Evolutionary conservation across 1,140 invertebrate species (phyloP).

Genomic region (Drosophila busckii): DNA sequence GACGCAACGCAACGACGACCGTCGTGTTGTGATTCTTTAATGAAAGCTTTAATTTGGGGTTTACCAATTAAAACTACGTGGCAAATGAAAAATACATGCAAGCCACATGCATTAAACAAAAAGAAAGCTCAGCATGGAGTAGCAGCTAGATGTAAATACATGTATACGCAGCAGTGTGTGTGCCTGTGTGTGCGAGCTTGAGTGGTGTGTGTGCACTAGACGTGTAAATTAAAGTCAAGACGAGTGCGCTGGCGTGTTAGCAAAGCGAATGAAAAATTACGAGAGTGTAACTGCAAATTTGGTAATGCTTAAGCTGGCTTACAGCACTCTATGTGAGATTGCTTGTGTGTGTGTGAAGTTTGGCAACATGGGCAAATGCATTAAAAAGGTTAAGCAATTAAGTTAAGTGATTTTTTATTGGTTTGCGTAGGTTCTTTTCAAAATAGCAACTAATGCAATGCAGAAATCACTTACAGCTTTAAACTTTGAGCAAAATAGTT

Average conservation of each 20-base stretch:
- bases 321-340: conserved; percentile 25
- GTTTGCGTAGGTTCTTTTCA: conserved; percentile 7
- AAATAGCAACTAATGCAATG: too few relatives aligned
- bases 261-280: conserved; percentile 31
- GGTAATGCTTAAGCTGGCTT: conserved; percentile 34
- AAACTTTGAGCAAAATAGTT: too few relatives aligned
- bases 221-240: conserved; percentile 37
- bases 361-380: conserved; percentile 49
- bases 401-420: conserved; percentile 30
- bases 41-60: conserved; percentile 75
- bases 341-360: conserved; percentile 36
- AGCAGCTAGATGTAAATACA: not conserved
- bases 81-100: conserved; percentile 71
- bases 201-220: conserved; percentile 10
- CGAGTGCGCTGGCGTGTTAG: conserved; percentile 5
- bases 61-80: conserved; percentile 76
- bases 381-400: conserved; percentile 46
- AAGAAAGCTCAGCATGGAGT: conserved; percentile 4
- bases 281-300: conserved; percentile 12
- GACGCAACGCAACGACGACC: conserved; percentile 19
- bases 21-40: conserved; percentile 70
- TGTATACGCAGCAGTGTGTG: not conserved
- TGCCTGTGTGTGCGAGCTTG: conserved; percentile 1
- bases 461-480: too few relatives aligned
- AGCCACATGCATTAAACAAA: conserved; percentile 25